These are phyloP conservation scores for Onchidella celtica DNA, from an alignment of 2,888 invertebrate genomes.

Conservation along the genomic window DNA sequence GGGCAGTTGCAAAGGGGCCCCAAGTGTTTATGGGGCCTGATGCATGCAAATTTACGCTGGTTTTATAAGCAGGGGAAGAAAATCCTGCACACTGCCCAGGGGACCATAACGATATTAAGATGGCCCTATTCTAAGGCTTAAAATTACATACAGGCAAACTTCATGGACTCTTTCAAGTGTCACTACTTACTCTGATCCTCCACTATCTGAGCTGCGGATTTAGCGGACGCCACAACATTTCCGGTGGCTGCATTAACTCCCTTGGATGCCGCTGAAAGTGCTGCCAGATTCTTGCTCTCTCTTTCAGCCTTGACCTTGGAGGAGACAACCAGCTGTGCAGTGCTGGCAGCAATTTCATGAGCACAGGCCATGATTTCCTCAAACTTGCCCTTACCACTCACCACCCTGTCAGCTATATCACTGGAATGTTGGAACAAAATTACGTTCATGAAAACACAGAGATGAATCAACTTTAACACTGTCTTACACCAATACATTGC, in stretches of 20 bases:
- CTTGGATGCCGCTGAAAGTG: conserved; percentile 91
- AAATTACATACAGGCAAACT: no score
- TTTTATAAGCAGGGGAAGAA: no score
- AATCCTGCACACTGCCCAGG: no score
- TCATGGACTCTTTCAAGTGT: no score
- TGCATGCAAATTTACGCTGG: no score
- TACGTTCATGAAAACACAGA: not conserved
- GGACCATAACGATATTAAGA: no score
- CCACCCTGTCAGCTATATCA: conserved; percentile 94
- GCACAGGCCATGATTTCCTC: conserved; percentile 97
- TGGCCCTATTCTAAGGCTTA: no score
- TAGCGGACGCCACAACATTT: conserved; percentile 95
- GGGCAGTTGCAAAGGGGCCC: no score
- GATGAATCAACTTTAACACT: no score
- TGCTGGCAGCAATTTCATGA: conserved; percentile 96
- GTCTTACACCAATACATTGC: no score
- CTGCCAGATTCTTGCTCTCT: conserved; percentile 88
- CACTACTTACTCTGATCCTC: conserved; percentile 88
- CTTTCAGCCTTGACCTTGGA: conserved; percentile 95
- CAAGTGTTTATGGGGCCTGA: no score
- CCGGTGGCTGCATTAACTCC: conserved; percentile 95
- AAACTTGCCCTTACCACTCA: conserved; percentile 89
- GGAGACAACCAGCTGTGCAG: conserved; percentile 98
- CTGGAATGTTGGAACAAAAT: conserved; percentile 80
- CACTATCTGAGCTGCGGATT: conserved; percentile 91